These are phyloP conservation scores for Nebria brevicollis DNA, from an alignment of 2,888 invertebrate genomes.

Conservation along the genomic window DNA sequence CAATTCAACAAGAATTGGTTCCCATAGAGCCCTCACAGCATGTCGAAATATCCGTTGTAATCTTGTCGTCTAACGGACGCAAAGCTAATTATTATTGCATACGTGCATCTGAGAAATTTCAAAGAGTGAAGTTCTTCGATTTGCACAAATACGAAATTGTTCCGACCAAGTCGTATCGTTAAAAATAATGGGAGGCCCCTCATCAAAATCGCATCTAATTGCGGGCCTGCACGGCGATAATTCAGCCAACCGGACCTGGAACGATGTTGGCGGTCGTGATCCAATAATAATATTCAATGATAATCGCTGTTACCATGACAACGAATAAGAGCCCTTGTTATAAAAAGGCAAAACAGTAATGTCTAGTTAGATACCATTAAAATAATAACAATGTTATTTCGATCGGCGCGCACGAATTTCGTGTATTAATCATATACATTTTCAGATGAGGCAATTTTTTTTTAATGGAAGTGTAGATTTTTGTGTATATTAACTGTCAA, in stretches of 20 bases:
- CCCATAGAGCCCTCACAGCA: neutral
- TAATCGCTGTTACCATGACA: neutral
- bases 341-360: neutral
- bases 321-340: neutral
- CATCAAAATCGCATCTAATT: neutral
- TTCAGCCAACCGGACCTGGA: neutral
- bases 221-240: neutral
- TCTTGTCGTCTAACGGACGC: neutral
- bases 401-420: neutral
- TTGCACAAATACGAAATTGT: neutral
- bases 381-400: neutral
- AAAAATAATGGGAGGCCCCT: neutral
- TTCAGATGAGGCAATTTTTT: neutral
- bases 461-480: neutral
- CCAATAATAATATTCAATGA: neutral
- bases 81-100: neutral
- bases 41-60: conserved; percentile 1
- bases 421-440: neutral
- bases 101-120: neutral
- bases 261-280: conserved; percentile 1
- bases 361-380: neutral
- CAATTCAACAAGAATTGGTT: neutral
- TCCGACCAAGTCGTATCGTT: neutral
- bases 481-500: too few relatives aligned
- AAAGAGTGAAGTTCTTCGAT: neutral